A percentile compares a stretch with the other conserved stretches of the same genome.
Conservation (phyloP, 64 coral and sea anemone genomes). For the Catalaphyllia jardinei region DNA sequence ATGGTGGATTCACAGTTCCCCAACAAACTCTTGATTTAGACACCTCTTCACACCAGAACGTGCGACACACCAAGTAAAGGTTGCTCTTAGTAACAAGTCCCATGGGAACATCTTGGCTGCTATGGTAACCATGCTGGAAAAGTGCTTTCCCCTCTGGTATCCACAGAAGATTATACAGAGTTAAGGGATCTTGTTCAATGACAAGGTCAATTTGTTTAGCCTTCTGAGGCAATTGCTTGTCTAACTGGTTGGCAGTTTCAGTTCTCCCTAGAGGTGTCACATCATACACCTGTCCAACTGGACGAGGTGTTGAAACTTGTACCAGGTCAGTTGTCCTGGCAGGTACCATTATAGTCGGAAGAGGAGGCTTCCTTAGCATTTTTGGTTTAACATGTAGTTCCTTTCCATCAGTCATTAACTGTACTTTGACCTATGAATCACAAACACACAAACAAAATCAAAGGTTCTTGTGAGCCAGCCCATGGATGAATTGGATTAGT, state of each 20-base stretch:
- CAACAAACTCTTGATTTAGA: conserved; percentile 85
- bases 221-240: background rate
- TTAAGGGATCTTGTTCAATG: conserved; percentile 47
- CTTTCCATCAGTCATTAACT: conserved; percentile 69
- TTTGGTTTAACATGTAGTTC: conserved; percentile 39
- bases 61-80: conserved; percentile 84
- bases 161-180: conserved; percentile 86
- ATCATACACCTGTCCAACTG: background rate
- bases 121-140: background rate
- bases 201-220: background rate
- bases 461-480: background rate
- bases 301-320: conserved; percentile 45
- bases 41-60: conserved; percentile 92
- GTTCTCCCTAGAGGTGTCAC: background rate
- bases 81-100: conserved; percentile 52
- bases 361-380: background rate
- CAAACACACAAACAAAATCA: background rate
- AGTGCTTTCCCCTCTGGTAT: conserved; percentile 86
- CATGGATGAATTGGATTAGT: background rate
- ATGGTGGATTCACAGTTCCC: conserved; percentile 70
- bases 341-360: conserved; percentile 1
- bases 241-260: background rate
- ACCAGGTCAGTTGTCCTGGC: background rate
- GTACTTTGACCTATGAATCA: conserved; percentile 53
- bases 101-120: background rate